These are phyloP conservation scores for Channallabes apus DNA, from an alignment of 2,797 vertebrate genomes.

Conservation along the genomic window DNA sequence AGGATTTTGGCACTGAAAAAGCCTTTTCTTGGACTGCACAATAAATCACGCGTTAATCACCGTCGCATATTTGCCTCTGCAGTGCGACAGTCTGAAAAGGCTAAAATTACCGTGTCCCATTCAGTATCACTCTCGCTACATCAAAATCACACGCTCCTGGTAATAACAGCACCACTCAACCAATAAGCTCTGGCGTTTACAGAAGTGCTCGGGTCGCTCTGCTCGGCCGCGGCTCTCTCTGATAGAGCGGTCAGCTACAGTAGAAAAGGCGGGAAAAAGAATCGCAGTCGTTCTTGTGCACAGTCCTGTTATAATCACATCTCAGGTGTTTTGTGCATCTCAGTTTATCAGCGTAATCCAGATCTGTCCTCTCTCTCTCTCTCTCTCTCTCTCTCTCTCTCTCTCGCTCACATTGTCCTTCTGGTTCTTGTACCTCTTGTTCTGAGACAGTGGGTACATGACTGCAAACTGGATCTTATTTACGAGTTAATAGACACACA, in stretches of 20 bases:
- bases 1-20: neutral
- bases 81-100: constrained; percentile 11
- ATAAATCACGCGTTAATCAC: constrained; percentile 12
- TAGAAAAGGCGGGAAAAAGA: neutral
- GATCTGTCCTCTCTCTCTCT: neutral
- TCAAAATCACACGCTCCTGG: constrained; percentile 2
- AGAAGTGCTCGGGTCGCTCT: neutral
- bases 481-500: no score
- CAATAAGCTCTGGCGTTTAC: neutral
- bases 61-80: constrained; percentile 1
- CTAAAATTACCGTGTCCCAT: neutral
- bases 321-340: neutral
- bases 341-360: neutral
- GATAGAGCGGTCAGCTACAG: neutral
- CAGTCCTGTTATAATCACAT: neutral
- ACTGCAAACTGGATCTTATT: neutral
- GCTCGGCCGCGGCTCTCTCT: neutral
- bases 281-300: neutral
- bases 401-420: neutral
- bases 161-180: neutral
- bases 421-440: neutral
- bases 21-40: neutral
- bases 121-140: neutral
- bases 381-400: neutral
- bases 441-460: neutral